phyloP scores from a whole-genome alignment of 2,797 vertebrate genomes.

The Myotis myotis region DNA sequence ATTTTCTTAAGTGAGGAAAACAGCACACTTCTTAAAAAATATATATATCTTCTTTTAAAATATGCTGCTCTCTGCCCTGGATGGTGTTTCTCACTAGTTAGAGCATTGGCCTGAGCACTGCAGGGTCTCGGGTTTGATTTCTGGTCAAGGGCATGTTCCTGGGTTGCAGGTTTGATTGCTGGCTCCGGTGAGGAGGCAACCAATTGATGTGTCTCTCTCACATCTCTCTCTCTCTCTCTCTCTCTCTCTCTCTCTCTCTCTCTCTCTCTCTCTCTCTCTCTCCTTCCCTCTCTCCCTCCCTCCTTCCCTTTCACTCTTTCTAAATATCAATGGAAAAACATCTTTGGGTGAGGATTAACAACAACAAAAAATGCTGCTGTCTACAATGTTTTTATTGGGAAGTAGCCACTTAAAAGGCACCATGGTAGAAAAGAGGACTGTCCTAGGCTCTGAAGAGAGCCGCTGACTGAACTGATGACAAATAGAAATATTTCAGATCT shows the following conservation, averaged over 20 bases:
- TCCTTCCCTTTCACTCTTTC: neutral
- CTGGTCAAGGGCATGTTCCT: neutral
- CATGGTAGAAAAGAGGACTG: neutral
- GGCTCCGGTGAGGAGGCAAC: neutral
- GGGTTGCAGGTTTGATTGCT: neutral
- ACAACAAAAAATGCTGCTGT: neutral
- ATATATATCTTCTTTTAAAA: constrained; percentile 33
- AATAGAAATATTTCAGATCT: neutral
- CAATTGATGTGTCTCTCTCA: neutral
- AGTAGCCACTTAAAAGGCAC: constrained; percentile 13
- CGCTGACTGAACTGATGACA: neutral
- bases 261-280: no score
- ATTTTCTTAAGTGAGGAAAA: constrained; percentile 45
- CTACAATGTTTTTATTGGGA: constrained; percentile 19
- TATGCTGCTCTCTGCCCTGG: neutral
- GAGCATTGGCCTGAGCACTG: neutral
- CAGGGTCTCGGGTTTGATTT: neutral
- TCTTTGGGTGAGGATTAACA: neutral
- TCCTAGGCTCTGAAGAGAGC: neutral
- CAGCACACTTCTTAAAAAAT: neutral
- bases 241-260: no score
- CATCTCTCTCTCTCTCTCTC: no score
- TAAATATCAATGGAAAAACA: neutral
- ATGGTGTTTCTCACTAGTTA: neutral
- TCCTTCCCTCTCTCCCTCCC: no score